Percentiles rank a stretch among this genome's conserved stretches.
Conservation (phyloP, 2,113 vertebrate species). For the Seriola aureovittata region DNA sequence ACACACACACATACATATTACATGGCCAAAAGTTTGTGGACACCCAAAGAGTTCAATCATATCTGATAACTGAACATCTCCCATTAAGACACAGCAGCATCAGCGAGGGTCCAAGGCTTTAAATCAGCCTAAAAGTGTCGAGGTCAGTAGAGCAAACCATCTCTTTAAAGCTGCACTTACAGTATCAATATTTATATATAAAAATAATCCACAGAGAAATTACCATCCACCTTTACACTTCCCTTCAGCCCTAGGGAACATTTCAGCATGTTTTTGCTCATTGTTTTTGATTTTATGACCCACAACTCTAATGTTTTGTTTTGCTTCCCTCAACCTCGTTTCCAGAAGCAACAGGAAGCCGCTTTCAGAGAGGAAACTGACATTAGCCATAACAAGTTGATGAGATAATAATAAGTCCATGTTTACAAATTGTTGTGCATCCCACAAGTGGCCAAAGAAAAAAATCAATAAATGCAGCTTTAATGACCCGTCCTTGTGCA, state of each 20-base stretch:
- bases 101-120: not conserved
- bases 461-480: not conserved
- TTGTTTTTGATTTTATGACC: not conserved
- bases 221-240: no score
- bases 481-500: not conserved
- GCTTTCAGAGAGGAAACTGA: not conserved
- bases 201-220: not conserved
- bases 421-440: no score
- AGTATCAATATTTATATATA: not conserved
- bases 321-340: not conserved
- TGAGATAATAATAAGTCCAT: not conserved
- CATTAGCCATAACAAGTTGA: not conserved
- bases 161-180: not conserved
- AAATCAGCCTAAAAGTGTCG: no score
- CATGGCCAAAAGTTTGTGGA: not conserved
- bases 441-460: not conserved
- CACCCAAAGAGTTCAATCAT: not conserved
- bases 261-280: not conserved
- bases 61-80: not conserved
- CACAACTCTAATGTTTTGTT: not conserved
- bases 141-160: not conserved
- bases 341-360: not conserved
- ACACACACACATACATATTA: not conserved
- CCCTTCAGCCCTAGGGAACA: no score
- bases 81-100: not conserved